phyloP scores from a whole-genome alignment of 2,888 invertebrate genomes.

The Brassicogethes aeneus region DNA sequence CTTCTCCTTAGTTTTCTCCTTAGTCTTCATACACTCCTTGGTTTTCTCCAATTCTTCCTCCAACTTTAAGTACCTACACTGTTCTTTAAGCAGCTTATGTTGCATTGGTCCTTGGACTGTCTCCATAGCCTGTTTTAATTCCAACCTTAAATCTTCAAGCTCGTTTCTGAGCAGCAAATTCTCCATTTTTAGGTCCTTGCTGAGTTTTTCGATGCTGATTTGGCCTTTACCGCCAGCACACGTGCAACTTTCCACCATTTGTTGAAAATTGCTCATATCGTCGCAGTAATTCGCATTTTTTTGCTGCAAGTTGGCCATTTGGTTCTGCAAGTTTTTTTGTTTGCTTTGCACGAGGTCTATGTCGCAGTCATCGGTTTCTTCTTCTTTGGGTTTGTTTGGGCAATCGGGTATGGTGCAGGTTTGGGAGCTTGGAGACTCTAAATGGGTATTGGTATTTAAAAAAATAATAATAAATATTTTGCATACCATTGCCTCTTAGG shows the following conservation, averaged over 20 bases:
- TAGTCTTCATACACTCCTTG: conserved; percentile 18
- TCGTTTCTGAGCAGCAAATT: conserved; percentile 31
- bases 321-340: neutral
- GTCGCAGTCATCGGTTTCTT: neutral
- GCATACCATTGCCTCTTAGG: no score
- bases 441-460: no score
- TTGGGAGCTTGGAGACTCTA: no score
- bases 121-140: conserved; percentile 34
- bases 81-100: conserved; percentile 23
- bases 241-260: conserved; percentile 1
- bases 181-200: conserved; percentile 27
- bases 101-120: conserved; percentile 34
- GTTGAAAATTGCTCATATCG: conserved; percentile 2
- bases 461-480: no score
- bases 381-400: neutral
- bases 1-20: conserved; percentile 21
- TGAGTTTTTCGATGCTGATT: conserved; percentile 20
- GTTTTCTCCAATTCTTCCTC: conserved; percentile 28
- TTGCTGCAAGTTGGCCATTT: conserved; percentile 3
- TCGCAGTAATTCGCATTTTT: neutral
- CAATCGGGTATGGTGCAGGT: no score
- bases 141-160: conserved; percentile 31
- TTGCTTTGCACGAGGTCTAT: conserved; percentile 1
- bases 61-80: conserved; percentile 25
- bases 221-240: conserved; percentile 8